phyloP scores from a whole-genome alignment of 2,113 vertebrate species.

The Rattus rattus region DNA sequence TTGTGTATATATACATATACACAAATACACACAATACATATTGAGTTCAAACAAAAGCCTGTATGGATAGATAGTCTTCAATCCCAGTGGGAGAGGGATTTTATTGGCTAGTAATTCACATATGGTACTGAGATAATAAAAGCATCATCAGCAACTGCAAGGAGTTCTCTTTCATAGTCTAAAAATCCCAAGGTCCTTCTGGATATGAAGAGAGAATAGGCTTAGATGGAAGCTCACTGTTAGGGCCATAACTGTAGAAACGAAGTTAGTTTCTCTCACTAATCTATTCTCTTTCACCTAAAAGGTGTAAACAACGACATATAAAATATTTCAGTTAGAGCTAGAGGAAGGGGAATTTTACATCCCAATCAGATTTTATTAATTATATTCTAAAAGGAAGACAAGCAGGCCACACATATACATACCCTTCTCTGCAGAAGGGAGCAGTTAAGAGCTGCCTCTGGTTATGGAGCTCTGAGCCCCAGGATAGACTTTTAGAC shows the following conservation, averaged over 20 bases:
- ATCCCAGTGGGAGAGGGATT: background rate
- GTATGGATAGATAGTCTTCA: background rate
- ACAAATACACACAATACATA: background rate
- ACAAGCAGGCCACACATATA: background rate
- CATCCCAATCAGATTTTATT: background rate
- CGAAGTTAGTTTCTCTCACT: background rate
- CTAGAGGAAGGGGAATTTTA: background rate
- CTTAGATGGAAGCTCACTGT: background rate
- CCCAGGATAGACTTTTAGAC: constrained; percentile 26
- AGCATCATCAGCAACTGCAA: background rate
- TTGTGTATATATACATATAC: background rate
- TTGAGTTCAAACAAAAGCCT: constrained; percentile 4
- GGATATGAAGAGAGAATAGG: background rate
- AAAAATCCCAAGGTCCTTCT: background rate
- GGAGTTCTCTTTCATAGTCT: background rate
- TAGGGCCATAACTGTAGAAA: background rate
- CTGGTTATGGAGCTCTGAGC: constrained; percentile 16
- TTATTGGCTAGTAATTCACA: background rate
- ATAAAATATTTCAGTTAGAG: background rate
- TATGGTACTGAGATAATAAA: background rate
- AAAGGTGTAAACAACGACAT: background rate
- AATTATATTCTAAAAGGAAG: background rate
- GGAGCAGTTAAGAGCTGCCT: background rate
- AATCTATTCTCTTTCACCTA: background rate
- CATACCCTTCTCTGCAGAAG: too few species aligned